These are phyloP conservation scores for Palythoa grandiflora DNA, from an alignment of 92 coral and sea anemone genomes.

Conservation along the genomic window DNA sequence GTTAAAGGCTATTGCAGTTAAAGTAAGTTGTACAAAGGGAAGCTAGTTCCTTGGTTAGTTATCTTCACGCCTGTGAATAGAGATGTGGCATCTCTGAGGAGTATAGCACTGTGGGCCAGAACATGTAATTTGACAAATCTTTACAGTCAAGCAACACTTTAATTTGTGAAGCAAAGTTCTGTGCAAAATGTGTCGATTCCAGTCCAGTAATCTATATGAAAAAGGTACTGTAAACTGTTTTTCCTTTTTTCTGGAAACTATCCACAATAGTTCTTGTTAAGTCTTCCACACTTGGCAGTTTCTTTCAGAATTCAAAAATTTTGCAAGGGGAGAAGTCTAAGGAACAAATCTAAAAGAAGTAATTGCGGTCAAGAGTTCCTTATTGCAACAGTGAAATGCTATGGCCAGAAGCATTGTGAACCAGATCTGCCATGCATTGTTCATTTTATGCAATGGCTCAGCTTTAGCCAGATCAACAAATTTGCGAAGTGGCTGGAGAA, in stretches of 20 bases:
- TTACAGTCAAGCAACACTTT: constrained; percentile 45
- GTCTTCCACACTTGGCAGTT: constrained; percentile 49
- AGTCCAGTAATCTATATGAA: constrained; percentile 50
- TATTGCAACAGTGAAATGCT: constrained; percentile 18
- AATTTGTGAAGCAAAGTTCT: constrained; percentile 53
- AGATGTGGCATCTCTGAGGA: constrained; percentile 55
- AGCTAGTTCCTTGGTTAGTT: constrained; percentile 51
- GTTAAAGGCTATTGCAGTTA: constrained; percentile 53
- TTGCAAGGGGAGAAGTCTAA: neutral
- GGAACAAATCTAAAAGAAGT: constrained; percentile 29
- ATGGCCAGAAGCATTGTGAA: constrained; percentile 35
- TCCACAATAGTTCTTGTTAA: constrained; percentile 26
- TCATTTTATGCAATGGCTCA: constrained; percentile 66
- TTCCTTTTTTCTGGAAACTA: constrained; percentile 48
- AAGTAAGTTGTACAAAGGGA: constrained; percentile 67
- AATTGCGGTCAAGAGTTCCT: constrained; percentile 16
- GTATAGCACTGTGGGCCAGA: constrained; percentile 29
- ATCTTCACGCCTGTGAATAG: constrained; percentile 51
- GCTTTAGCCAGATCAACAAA: constrained; percentile 39
- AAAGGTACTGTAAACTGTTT: constrained; percentile 11
- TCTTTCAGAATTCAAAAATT: constrained; percentile 10
- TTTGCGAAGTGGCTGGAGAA: neutral
- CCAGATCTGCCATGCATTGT: constrained; percentile 69
- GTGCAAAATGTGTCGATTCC: constrained; percentile 43
- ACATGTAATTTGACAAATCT: constrained; percentile 39